Percentiles rank a stretch among this genome's conserved stretches.
These are phyloP conservation scores for Notodonta dromedarius DNA, from an alignment of 2,888 invertebrate genomes.

Conservation along the genomic window DNA sequence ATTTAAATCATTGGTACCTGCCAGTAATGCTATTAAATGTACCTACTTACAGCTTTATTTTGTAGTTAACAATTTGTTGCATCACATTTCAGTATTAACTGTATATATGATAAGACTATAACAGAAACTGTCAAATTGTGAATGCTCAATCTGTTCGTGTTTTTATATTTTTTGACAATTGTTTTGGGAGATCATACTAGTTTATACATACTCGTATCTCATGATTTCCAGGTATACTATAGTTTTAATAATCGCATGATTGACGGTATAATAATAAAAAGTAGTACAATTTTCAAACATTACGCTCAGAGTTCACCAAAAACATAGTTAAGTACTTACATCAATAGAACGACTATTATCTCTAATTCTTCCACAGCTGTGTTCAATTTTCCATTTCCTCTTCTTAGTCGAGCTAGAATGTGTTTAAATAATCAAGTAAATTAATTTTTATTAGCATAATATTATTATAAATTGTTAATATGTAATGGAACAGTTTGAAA, in stretches of 20 bases:
- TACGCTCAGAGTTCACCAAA: too few relatives aligned
- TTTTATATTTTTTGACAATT: constrained; percentile 46
- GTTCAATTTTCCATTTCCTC: constrained; percentile 28
- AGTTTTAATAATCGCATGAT: too few relatives aligned
- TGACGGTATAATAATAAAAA: too few relatives aligned
- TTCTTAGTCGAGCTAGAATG: constrained; percentile 18
- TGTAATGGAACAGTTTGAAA: too few relatives aligned
- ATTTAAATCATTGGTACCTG: too few relatives aligned
- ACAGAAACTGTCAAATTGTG: constrained; percentile 11
- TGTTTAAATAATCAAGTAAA: constrained; percentile 3
- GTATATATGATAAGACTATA: not conserved
- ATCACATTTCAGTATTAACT: not conserved
- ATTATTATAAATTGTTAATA: too few relatives aligned
- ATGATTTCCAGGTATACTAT: not conserved
- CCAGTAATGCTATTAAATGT: too few relatives aligned
- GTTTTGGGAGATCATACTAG: constrained; percentile 26
- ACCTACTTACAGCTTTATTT: too few relatives aligned
- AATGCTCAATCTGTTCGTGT: constrained; percentile 38
- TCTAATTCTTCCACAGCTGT: constrained; percentile 27
- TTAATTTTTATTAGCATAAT: constrained; percentile 14
- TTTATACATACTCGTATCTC: constrained; percentile 22
- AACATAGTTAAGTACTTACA: too few relatives aligned
- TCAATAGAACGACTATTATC: too few relatives aligned
- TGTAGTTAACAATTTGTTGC: not conserved
- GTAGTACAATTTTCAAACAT: too few relatives aligned